Conservation (phyloP, 2,888 invertebrate species). For the Pristionchus maxplancki region DNA sequence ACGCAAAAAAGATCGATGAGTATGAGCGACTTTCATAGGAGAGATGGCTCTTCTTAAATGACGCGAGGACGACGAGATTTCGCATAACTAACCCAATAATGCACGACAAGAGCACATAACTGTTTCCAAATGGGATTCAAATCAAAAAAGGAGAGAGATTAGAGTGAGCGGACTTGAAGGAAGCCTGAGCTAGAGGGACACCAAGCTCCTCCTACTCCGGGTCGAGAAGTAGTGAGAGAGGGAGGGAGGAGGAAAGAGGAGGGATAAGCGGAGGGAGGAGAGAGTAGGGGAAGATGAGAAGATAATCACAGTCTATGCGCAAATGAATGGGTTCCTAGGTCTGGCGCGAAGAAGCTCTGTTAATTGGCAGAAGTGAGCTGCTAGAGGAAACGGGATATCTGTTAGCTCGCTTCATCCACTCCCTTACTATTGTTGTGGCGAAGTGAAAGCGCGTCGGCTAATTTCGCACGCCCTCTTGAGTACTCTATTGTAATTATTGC, state of each 20-base stretch:
- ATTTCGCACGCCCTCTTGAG: conserved; percentile 31
- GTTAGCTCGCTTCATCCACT: background rate
- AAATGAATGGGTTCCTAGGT: background rate
- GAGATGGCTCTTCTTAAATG: background rate
- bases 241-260: background rate
- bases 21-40: background rate
- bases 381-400: background rate
- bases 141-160: background rate
- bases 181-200: background rate
- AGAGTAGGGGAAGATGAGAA: background rate
- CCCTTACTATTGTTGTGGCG: background rate
- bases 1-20: background rate
- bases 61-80: background rate
- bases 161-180: background rate
- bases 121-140: background rate
- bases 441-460: background rate
- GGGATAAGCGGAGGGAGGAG: background rate
- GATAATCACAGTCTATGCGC: conserved; percentile 10
- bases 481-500: conserved; percentile 36
- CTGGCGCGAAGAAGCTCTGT: background rate
- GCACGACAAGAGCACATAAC: too few species aligned
- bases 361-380: background rate
- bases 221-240: conserved; percentile 20
- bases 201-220: conserved; percentile 27
- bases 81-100: conserved; percentile 17